Conservation (phyloP, 2,888 invertebrate genomes). For the Minunthozetes semirufus region DNA sequence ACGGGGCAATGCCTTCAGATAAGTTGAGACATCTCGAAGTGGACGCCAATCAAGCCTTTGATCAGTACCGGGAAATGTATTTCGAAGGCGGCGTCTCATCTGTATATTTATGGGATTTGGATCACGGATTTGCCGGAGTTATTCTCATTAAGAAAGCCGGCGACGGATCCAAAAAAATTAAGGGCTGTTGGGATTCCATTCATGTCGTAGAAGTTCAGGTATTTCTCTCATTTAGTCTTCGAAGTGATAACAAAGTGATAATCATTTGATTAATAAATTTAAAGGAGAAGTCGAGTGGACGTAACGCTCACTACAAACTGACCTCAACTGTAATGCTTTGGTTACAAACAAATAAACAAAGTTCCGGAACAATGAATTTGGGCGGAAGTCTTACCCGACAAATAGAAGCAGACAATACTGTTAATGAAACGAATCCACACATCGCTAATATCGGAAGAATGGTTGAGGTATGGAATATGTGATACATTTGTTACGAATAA, state of each 20-base stretch:
- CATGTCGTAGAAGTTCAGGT: constrained; percentile 93
- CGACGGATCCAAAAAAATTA: constrained; percentile 95
- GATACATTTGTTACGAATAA: neutral
- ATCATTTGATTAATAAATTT: constrained; percentile 9
- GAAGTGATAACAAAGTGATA: neutral
- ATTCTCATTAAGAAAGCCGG: constrained; percentile 98
- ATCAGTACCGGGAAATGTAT: constrained; percentile 97
- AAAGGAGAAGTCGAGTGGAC: constrained; percentile 82
- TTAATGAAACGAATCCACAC: constrained; percentile 89
- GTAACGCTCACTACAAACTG: constrained; percentile 93
- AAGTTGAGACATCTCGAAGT: constrained; percentile 88
- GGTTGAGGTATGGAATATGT: constrained; percentile 65
- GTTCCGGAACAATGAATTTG: constrained; percentile 97
- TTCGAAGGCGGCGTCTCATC: constrained; percentile 99
- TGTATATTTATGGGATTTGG: constrained; percentile 98
- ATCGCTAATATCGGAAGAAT: constrained; percentile 97
- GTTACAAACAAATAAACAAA: constrained; percentile 91
- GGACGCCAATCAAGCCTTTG: constrained; percentile 97
- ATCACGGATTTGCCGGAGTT: constrained; percentile 92
- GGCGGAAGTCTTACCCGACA: constrained; percentile 97
- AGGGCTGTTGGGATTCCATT: constrained; percentile 99
- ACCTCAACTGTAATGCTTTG: constrained; percentile 99
- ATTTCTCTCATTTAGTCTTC: constrained; percentile 31
- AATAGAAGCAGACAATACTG: constrained; percentile 79
- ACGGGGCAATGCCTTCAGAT: constrained; percentile 97